Base-by-base conservation (phyloP, 2,888 invertebrate genomes). In the Lathronympha strigana region DNA sequence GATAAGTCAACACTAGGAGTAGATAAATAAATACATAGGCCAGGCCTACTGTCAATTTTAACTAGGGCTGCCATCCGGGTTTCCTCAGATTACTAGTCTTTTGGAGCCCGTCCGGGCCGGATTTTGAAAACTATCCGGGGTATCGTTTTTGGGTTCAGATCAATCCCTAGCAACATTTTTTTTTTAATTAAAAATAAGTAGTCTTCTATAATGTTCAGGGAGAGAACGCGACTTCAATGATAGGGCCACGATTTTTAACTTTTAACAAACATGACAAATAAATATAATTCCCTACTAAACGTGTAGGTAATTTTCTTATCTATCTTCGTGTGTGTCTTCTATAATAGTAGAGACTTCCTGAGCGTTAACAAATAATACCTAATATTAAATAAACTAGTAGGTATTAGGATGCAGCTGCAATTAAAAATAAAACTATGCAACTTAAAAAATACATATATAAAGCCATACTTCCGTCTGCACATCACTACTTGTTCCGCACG, bases 401-500 rank as follows among this genome's bases (percentile, higher is more conserved):
- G 31, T 57, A 57, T 57, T 31, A 28, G n/a, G n/a, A n/a, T n/a
- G n/a, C n/a, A n/a, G n/a, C n/a, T n/a, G n/a, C n/a, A n/a, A n/a
- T n/a, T n/a, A n/a, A n/a, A n/a, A n/a, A n/a, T n/a, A n/a, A n/a
- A n/a, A n/a, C n/a, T n/a, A n/a, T n/a, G n/a, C 36, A 36, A 1
- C 11, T 36, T 13, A 11, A 43, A 21, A 11, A 11, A 4, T 21
- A 13, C n/a, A 1, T n/a, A 45, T n/a, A 5, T 28, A 28, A 19
- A 31, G 4, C 19, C 5, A 19, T 1, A 58, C 23, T 36, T 33
- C 21, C 23, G 38, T 43, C 17, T 13, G 63, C 8, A 38, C 63
- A 63, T 17, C 49, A 57, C 55, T 63, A 57, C 40, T 55, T 38
- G 53, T 54, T 61, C 60, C 61, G 54, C 55, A 55, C 64, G 61